Conservation (phyloP, 1,140 invertebrate genomes). For the Platorchestia sp. region DNA sequence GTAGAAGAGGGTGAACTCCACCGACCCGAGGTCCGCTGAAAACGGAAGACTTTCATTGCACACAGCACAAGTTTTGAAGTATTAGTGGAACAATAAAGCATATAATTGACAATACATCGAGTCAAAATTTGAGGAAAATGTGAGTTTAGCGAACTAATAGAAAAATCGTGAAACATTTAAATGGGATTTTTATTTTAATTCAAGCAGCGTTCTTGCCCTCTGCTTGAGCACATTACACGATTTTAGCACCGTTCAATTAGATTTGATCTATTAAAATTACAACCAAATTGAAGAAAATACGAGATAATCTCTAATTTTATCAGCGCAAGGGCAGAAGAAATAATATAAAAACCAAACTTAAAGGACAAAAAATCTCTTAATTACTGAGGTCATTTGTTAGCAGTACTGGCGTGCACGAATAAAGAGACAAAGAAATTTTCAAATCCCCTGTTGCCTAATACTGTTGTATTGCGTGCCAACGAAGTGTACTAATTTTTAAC, state of each 20-base stretch:
- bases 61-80: background rate
- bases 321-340: too few relatives aligned
- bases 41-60: background rate
- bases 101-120: too few relatives aligned
- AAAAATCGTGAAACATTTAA: too few relatives aligned
- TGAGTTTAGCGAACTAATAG: too few relatives aligned
- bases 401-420: background rate
- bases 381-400: background rate
- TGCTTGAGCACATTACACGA: too few relatives aligned
- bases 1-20: conserved; percentile 86
- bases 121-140: too few relatives aligned
- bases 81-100: background rate
- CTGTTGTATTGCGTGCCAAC: background rate
- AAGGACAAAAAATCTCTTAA: background rate
- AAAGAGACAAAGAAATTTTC: background rate
- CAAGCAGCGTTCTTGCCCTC: too few relatives aligned
- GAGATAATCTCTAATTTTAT: background rate
- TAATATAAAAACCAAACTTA: too few relatives aligned
- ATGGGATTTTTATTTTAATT: too few relatives aligned
- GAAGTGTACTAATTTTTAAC: background rate
- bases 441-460: background rate
- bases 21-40: conserved; percentile 69
- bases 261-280: too few relatives aligned
- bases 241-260: too few relatives aligned
- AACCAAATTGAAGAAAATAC: background rate